Conservation (phyloP, 2,888 invertebrate genomes). For the Dicyrtoma fusca region DNA sequence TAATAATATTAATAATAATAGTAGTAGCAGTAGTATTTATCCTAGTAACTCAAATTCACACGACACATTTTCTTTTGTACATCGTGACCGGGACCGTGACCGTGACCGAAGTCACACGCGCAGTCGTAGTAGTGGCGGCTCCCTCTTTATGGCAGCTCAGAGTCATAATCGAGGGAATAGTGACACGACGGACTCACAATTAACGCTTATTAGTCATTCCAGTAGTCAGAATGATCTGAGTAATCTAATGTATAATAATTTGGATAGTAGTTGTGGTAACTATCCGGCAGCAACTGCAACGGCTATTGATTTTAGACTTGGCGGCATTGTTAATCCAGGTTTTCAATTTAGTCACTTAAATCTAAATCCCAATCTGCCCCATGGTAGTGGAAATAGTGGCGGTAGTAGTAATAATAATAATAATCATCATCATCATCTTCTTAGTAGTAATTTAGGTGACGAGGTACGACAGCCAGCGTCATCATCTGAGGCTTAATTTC, state of each 20-base stretch:
- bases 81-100: not conserved
- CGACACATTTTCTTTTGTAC: no score
- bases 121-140: constrained; percentile 15
- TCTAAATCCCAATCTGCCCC: no score
- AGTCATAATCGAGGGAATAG: not conserved
- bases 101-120: constrained; percentile 11
- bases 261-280: not conserved
- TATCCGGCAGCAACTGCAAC: not conserved
- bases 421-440: no score
- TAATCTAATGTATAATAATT: constrained; percentile 4
- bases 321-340: constrained; percentile 14
- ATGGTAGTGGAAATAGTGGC: no score
- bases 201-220: constrained; percentile 33
- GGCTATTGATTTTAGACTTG: not conserved
- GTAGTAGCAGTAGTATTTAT: not conserved
- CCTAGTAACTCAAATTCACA: not conserved
- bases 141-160: constrained; percentile 1
- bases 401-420: no score
- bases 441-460: no score
- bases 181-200: constrained; percentile 24
- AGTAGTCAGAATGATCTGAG: constrained; percentile 31
- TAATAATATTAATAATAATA: not conserved
- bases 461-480: no score
- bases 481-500: no score
- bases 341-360: constrained; percentile 20